These are phyloP conservation scores for Centropus unirufus DNA, from an alignment of 2,113 vertebrate species.

Conservation along the genomic window DNA sequence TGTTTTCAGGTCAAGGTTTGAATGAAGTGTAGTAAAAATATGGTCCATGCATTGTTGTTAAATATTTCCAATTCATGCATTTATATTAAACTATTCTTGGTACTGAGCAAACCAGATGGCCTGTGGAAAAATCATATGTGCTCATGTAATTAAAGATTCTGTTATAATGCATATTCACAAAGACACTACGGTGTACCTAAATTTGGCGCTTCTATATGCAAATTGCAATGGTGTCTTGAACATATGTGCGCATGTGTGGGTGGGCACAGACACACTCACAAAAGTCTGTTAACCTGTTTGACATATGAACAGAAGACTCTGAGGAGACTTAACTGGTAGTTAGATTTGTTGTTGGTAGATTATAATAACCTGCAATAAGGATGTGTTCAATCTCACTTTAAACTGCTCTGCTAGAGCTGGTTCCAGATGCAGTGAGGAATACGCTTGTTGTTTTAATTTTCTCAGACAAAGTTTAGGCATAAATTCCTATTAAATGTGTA, in stretches of 20 bases:
- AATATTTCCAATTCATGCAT: not conserved
- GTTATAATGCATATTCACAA: conserved; percentile 1
- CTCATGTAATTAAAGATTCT: conserved; percentile 40
- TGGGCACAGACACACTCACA: not conserved
- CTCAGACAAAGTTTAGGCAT: not conserved
- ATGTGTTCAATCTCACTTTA: not conserved
- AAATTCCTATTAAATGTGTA: not conserved
- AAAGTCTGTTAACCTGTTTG: not conserved
- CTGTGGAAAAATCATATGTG: conserved; percentile 21
- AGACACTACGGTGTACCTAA: not conserved
- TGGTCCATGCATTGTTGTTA: not conserved
- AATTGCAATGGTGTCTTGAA: not conserved
- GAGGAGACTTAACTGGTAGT: not conserved
- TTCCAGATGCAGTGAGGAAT: not conserved
- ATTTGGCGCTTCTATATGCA: not conserved
- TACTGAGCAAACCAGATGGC: not conserved
- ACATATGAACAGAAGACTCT: not conserved
- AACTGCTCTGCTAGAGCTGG: not conserved
- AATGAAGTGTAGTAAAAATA: not conserved
- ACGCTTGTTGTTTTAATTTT: not conserved
- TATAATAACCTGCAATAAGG: not conserved
- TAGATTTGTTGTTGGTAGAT: not conserved
- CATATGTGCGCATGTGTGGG: accelerated
- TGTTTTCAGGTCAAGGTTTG: not conserved
- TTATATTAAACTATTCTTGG: not conserved